Conservation (phyloP, 2,113 vertebrate species). For the Hemichromis elongatus region DNA sequence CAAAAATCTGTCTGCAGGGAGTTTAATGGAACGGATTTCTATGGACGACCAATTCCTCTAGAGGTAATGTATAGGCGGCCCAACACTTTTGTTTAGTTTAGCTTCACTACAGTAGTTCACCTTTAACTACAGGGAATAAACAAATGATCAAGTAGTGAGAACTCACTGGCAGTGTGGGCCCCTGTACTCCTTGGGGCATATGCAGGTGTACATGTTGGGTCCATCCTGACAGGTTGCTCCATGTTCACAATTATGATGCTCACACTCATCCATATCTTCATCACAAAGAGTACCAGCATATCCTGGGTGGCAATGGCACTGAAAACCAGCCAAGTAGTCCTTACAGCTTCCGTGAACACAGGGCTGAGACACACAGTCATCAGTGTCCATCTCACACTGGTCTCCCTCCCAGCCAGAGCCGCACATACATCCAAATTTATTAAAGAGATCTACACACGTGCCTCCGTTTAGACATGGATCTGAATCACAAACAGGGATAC, state of each 20-base stretch:
- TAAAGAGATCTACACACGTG: constrained; percentile 81
- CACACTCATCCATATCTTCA: constrained; percentile 79
- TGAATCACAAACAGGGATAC: constrained; percentile 74
- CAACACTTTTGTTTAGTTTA: background rate
- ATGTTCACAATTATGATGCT: constrained; percentile 75
- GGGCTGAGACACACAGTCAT: constrained; percentile 80
- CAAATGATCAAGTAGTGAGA: background rate
- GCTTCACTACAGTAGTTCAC: background rate
- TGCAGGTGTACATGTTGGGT: constrained; percentile 77
- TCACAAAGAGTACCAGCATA: constrained; percentile 79
- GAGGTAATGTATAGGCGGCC: background rate
- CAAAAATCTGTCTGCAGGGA: background rate
- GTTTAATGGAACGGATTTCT: background rate
- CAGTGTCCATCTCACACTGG: constrained; percentile 72
- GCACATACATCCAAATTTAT: constrained; percentile 79
- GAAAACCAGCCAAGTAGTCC: constrained; percentile 74
- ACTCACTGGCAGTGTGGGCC: constrained; percentile 84
- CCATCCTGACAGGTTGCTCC: constrained; percentile 79
- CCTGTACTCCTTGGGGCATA: constrained; percentile 69
- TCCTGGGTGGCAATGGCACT: constrained; percentile 80
- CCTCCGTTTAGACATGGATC: constrained; percentile 76
- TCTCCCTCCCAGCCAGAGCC: constrained; percentile 78
- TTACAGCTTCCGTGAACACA: constrained; percentile 80
- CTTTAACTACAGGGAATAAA: background rate
- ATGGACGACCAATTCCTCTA: background rate